Percentiles rank a stretch among this genome's conserved stretches.
These are phyloP conservation scores for Apamea sordens DNA, from an alignment of 2,888 invertebrate genomes.

Conservation along the genomic window DNA sequence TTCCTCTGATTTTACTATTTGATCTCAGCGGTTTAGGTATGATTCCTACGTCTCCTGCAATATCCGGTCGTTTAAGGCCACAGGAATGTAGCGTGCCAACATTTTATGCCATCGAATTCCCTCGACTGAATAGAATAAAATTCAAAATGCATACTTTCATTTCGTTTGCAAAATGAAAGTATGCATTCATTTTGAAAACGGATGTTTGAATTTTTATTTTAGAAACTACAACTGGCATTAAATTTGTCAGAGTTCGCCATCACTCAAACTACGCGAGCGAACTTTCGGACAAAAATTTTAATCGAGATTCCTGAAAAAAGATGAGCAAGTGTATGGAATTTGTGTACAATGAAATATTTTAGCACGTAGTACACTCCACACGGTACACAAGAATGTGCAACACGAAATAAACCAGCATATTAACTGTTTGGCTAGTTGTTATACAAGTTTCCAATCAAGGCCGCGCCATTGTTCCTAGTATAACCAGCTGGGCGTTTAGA, in stretches of 20 bases:
- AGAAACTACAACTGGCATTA: neutral
- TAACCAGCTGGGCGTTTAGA: constrained; percentile 50
- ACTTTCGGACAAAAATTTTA: neutral
- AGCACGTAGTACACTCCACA: constrained; percentile 29
- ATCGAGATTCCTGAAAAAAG: constrained; percentile 11
- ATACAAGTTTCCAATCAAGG: constrained; percentile 67
- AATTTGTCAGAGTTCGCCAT: neutral
- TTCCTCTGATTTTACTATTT: constrained; percentile 1
- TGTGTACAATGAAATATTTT: constrained; percentile 39
- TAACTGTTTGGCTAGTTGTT: constrained; percentile 62
- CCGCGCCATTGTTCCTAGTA: constrained; percentile 60
- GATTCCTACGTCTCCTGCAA: neutral
- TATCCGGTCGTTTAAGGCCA: neutral
- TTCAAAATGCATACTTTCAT: too few species aligned
- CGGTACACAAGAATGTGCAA: constrained; percentile 54
- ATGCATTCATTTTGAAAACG: neutral
- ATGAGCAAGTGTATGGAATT: constrained; percentile 12
- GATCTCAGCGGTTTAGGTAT: neutral
- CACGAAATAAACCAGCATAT: constrained; percentile 58
- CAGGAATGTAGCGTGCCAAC: neutral
- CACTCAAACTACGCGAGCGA: neutral
- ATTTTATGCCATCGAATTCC: neutral
- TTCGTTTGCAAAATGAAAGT: neutral
- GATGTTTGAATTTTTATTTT: neutral
- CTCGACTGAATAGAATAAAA: constrained; percentile 9